Evolutionary conservation across 2,113 vertebrate genomes (phyloP).

Genomic region (Tachysurus fulvidraco): DNA sequence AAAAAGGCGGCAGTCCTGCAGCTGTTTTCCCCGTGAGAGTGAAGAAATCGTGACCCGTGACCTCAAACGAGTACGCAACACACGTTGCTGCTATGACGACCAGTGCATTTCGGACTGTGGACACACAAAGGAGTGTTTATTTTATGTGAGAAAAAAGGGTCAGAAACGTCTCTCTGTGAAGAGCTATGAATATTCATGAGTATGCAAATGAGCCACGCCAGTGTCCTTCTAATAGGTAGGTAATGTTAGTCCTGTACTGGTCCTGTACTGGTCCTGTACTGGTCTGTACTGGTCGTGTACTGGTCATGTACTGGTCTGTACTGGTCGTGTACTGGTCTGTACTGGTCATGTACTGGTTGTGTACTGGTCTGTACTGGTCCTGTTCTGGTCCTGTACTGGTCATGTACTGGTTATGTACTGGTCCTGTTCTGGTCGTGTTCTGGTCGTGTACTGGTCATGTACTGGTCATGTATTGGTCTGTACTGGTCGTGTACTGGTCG

Average conservation of each 20-base stretch:
- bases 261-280: no score
- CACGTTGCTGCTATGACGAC: conserved; percentile 85
- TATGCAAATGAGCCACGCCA: background rate
- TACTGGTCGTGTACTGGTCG: no score
- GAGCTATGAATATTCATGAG: background rate
- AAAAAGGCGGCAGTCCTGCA: conserved; percentile 79
- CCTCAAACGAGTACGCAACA: conserved; percentile 84
- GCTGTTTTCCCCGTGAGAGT: conserved; percentile 82
- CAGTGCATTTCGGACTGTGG: conserved; percentile 82
- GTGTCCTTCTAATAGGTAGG: background rate
- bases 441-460: no score
- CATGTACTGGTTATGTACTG: no score
- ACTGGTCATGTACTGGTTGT: no score
- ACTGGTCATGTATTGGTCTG: no score
- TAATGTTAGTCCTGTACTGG: background rate
- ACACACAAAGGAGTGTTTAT: background rate
- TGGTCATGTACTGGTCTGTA: no score
- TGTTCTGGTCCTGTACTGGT: no score
- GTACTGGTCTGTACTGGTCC: no score
- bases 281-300: no score
- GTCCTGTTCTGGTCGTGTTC: no score
- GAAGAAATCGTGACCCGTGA: conserved; percentile 75
- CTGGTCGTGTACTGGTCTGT: no score
- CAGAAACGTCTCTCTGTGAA: background rate
- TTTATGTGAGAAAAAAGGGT: background rate